phyloP scores from a whole-genome alignment of 2,888 invertebrate genomes.

The Meteorus cinctellus region DNA sequence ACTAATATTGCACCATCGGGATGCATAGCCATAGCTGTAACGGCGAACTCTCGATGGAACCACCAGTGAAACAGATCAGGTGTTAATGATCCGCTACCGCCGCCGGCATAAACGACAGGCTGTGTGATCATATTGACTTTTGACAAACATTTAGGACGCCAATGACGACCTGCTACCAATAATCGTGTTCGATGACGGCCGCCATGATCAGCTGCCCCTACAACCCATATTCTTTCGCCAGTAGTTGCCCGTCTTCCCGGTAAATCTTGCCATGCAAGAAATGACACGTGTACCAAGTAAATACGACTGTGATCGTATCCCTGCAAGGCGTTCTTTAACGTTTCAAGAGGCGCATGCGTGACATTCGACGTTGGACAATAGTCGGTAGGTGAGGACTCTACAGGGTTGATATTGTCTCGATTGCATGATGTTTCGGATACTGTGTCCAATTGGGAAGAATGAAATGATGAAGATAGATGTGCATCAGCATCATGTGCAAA shows the following conservation, averaged over 20 bases:
- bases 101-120: conserved; percentile 74
- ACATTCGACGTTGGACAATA: neutral
- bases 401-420: neutral
- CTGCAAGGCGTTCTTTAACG: conserved; percentile 58
- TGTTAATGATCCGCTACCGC: conserved; percentile 72
- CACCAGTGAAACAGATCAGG: conserved; percentile 74
- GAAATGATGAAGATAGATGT: neutral
- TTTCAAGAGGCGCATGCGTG: conserved; percentile 56
- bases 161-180: conserved; percentile 73
- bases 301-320: conserved; percentile 70
- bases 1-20: conserved; percentile 71
- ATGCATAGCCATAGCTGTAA: conserved; percentile 73
- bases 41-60: conserved; percentile 74
- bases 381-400: neutral
- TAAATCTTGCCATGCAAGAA: conserved; percentile 72
- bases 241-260: conserved; percentile 63
- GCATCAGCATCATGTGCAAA: neutral
- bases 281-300: conserved; percentile 71
- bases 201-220: conserved; percentile 73
- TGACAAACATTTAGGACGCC: conserved; percentile 72
- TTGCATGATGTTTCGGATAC: neutral
- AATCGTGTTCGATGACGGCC: conserved; percentile 74
- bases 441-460: neutral
- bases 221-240: conserved; percentile 67
- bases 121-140: conserved; percentile 74